These are phyloP conservation scores for Xerus inauris DNA, from an alignment of 2,113 vertebrate genomes.

Conservation along the genomic window DNA sequence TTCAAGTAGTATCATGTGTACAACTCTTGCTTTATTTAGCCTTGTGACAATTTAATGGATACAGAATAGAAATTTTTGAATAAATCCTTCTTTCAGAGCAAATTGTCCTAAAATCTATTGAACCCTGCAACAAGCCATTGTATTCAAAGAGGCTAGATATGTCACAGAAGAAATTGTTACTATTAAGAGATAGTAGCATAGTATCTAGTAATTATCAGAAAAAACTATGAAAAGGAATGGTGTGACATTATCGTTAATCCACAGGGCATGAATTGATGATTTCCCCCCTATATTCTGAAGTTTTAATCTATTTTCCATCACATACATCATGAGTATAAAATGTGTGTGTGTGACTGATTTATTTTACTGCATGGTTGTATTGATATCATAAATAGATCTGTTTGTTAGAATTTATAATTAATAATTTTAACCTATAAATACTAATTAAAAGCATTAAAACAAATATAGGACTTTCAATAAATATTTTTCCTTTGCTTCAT, in stretches of 20 bases:
- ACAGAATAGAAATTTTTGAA: conserved; percentile 4
- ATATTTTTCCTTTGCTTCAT: background rate
- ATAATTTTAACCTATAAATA: background rate
- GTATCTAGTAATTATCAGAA: background rate
- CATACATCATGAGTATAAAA: background rate
- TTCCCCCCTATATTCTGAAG: background rate
- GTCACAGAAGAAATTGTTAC: background rate
- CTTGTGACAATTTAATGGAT: background rate
- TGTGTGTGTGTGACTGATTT: background rate
- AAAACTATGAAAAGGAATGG: background rate
- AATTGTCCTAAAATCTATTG: background rate
- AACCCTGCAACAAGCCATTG: background rate
- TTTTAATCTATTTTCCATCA: background rate
- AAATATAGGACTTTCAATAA: background rate
- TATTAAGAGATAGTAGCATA: background rate
- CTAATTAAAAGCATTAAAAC: conserved; percentile 30
- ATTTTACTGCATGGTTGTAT: background rate
- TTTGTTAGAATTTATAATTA: conserved; percentile 4
- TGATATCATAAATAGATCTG: background rate
- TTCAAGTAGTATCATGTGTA: background rate
- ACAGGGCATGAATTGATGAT: background rate
- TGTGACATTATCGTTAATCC: background rate
- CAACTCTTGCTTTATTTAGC: background rate
- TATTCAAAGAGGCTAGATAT: background rate
- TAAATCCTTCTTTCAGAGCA: background rate